These are phyloP conservation scores for Carollia perspicillata DNA, from an alignment of 2,113 vertebrate genomes.

Conservation along the genomic window DNA sequence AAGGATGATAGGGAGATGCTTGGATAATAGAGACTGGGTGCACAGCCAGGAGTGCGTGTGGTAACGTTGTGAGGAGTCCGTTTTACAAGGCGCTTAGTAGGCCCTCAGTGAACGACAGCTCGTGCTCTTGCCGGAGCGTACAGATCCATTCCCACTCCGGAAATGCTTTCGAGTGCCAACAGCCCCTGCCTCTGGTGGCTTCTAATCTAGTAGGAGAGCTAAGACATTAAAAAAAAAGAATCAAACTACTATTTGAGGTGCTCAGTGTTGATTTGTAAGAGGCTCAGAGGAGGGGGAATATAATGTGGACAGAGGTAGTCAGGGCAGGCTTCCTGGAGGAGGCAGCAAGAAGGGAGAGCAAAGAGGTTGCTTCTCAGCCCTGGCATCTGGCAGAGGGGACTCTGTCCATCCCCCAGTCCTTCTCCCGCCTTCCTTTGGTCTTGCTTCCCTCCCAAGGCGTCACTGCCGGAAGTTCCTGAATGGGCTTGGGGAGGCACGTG, in stretches of 20 bases:
- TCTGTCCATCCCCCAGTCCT: not conserved
- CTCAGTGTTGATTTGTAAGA: not conserved
- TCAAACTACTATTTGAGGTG: not conserved
- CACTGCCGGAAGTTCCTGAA: not conserved
- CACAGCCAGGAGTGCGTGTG: not conserved
- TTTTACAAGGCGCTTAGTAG: not conserved
- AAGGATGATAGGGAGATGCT: not conserved
- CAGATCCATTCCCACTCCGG: not conserved
- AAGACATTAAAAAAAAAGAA: not conserved
- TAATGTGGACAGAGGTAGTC: not conserved
- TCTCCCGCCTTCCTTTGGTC: not conserved
- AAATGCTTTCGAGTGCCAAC: not conserved
- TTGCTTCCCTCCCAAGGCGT: not conserved
- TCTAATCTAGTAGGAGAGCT: not conserved
- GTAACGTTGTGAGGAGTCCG: not conserved
- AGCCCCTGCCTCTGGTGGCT: not conserved
- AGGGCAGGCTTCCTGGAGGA: slow-evolving; percentile 13
- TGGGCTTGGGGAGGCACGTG: not conserved
- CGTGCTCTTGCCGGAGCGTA: not conserved
- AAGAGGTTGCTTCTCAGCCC: not conserved
- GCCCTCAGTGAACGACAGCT: not conserved
- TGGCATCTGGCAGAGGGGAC: not conserved
- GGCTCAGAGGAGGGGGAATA: not conserved
- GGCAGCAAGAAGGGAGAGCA: not conserved
- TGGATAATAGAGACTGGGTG: not conserved